Percentiles rank a stretch among this genome's conserved stretches.
Evolutionary conservation across 2,888 invertebrate genomes (phyloP).

Genomic region (Tuberolachnus salignus): DNA sequence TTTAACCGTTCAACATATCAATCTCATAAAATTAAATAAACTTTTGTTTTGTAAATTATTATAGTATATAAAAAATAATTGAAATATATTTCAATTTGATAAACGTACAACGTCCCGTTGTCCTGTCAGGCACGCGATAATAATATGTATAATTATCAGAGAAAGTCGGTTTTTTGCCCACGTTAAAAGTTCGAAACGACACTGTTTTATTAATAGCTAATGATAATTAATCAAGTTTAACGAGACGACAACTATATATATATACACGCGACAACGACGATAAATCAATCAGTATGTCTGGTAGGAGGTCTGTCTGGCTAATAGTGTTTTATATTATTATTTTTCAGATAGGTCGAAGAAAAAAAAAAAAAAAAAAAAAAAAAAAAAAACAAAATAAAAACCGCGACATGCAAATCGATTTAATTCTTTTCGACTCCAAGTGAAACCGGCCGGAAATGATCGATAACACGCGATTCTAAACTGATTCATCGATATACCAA

Average conservation of each 20-base stretch:
- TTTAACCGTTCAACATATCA: too few species aligned
- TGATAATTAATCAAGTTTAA: conserved; percentile 39
- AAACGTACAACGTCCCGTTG: not conserved
- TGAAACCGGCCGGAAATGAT: conserved; percentile 17
- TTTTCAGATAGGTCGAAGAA: too few species aligned
- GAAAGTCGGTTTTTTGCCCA: not conserved
- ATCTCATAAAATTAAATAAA: too few species aligned
- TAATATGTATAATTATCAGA: too few species aligned
- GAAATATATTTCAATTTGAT: too few species aligned
- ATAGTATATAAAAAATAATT: too few species aligned
- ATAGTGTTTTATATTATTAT: too few species aligned
- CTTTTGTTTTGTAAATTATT: too few species aligned
- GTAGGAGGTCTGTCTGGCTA: not conserved
- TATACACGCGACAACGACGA: conserved; percentile 1
- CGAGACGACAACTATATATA: not conserved
- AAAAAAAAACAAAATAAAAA: not conserved
- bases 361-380: not conserved
- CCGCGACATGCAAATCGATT: too few species aligned
- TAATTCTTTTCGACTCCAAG: not conserved
- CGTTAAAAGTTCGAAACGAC: not conserved
- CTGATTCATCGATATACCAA: not conserved
- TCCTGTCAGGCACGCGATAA: not conserved
- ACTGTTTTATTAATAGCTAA: conserved; percentile 10
- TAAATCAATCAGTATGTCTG: conserved; percentile 17
- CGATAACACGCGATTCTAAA: not conserved